Evolutionary conservation across 2,113 vertebrate species (phyloP).

Genomic region (Atherinomorus stipes): DNA sequence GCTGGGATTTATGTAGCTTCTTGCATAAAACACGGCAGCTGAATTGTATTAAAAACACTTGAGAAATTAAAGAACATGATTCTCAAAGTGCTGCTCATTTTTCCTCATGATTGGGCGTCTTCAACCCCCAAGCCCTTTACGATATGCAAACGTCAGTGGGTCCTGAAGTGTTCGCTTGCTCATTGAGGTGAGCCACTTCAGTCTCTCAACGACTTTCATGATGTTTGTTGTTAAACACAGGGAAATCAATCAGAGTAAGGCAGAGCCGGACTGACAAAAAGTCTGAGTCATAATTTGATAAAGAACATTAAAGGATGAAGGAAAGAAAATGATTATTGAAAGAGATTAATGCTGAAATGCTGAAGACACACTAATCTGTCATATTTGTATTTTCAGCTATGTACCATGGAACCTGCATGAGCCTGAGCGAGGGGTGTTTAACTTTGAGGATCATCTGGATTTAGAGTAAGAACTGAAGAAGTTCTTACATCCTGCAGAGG

Average conservation of each 20-base stretch:
- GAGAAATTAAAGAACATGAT: too few relatives aligned
- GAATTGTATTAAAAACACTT: too few relatives aligned
- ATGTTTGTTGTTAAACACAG: not conserved
- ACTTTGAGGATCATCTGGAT: conserved; percentile 90
- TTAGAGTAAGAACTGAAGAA: conserved; percentile 82
- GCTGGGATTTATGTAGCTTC: too few relatives aligned
- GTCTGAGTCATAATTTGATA: not conserved
- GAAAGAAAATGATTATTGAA: not conserved
- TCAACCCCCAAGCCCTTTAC: too few relatives aligned
- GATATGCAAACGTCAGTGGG: too few relatives aligned
- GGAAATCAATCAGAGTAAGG: not conserved
- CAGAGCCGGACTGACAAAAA: not conserved
- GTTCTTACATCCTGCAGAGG: conserved; percentile 45
- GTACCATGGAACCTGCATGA: conserved; percentile 97
- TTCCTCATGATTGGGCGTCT: too few relatives aligned
- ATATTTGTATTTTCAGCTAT: conserved; percentile 80
- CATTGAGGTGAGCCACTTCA: too few relatives aligned
- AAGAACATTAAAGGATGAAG: not conserved
- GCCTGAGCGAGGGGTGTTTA: conserved; percentile 86
- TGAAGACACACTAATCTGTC: not conserved
- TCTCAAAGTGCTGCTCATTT: too few relatives aligned
- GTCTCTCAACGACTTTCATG: too few relatives aligned
- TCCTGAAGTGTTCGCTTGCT: too few relatives aligned
- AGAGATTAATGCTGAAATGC: too few relatives aligned
- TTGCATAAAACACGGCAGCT: too few relatives aligned